Evolutionary conservation across 1,140 invertebrate species (phyloP).

Genomic region (Zelostemma sp.): DNA sequence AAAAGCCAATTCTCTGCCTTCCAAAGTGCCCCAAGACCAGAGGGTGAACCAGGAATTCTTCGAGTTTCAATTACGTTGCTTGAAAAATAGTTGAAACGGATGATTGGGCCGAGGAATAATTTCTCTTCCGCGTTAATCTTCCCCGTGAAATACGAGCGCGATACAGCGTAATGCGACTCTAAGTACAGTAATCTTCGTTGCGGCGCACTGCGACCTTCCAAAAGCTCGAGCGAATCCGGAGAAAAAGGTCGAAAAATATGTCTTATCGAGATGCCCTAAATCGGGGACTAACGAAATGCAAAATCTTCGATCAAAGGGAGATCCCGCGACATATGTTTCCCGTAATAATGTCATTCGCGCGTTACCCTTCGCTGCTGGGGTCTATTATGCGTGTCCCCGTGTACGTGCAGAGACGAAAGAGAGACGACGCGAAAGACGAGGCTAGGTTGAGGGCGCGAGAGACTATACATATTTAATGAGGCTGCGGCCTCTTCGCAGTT

Average conservation of each 20-base stretch:
- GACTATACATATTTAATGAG: constrained; percentile 51
- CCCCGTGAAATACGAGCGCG: background rate
- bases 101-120: background rate
- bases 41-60: too few relatives aligned
- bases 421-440: constrained; percentile 34
- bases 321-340: constrained; percentile 44
- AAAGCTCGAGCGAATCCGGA: background rate
- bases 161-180: background rate
- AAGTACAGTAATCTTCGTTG: background rate
- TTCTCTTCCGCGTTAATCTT: background rate
- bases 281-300: background rate
- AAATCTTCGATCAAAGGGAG: constrained; percentile 26
- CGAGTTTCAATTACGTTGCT: too few relatives aligned
- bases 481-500: constrained; percentile 44
- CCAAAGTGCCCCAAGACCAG: background rate
- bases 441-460: constrained; percentile 37
- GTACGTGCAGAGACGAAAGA: constrained; percentile 18
- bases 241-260: background rate
- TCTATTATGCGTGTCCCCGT: constrained; percentile 24
- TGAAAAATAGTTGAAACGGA: too few relatives aligned
- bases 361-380: constrained; percentile 42
- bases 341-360: constrained; percentile 48
- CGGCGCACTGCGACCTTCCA: background rate
- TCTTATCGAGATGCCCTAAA: background rate
- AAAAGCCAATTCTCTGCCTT: background rate